Conservation (phyloP, 2,113 vertebrate species). For the Uropsilus gracilis region DNA sequence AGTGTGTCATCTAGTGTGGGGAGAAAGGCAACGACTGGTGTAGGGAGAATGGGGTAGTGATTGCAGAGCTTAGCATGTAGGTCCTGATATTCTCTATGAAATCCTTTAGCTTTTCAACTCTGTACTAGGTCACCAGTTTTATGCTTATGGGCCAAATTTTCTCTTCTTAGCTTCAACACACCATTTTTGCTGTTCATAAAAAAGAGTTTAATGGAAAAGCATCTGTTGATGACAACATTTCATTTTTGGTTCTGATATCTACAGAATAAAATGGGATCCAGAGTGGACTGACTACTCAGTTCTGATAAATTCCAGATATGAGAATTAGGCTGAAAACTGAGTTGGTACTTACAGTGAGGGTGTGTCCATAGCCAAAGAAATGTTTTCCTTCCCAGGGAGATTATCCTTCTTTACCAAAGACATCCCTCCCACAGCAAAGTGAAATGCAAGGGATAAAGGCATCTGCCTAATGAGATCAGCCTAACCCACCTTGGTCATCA, state of each 20-base stretch:
- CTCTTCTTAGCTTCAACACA: neutral
- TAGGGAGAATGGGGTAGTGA: neutral
- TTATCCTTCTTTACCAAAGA: neutral
- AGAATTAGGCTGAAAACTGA: neutral
- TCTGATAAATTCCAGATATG: neutral
- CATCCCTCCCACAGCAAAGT: neutral
- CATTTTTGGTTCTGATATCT: neutral
- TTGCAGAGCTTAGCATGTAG: rapidly evolving
- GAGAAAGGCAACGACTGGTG: neutral
- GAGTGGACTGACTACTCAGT: neutral
- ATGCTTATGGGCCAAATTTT: neutral
- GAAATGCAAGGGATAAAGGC: neutral
- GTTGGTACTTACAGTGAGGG: neutral
- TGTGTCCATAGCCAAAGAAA: neutral
- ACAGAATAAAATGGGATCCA: neutral
- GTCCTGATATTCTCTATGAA: neutral
- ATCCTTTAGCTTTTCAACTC: neutral
- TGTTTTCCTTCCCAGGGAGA: rapidly evolving
- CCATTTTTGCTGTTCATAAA: neutral
- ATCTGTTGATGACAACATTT: neutral
- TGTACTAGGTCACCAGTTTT: neutral
- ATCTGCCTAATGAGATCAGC: neutral
- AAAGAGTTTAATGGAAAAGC: neutral
- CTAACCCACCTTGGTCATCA: neutral
- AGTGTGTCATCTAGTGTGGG: neutral